Evolutionary conservation across 2,113 vertebrate species (phyloP).

Genomic region (Planiliza haematocheilus): DNA sequence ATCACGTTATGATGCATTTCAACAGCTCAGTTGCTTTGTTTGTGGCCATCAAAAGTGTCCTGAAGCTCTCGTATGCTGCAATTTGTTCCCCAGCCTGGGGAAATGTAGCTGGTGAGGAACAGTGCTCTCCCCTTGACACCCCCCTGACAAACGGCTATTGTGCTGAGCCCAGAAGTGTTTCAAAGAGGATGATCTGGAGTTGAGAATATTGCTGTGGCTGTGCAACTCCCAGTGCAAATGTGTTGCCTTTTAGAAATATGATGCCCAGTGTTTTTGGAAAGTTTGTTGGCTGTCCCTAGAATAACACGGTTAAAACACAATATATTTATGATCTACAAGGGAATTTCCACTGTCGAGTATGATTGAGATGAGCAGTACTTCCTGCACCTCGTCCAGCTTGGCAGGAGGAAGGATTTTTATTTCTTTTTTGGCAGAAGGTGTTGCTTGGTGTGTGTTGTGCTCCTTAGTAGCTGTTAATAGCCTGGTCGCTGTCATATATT

Average conservation of each 20-base stretch:
- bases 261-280: not conserved
- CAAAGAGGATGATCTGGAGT: constrained; percentile 13
- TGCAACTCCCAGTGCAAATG: not conserved
- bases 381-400: not conserved
- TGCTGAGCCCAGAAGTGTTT: constrained; percentile 11
- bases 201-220: not conserved
- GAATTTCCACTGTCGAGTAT: constrained; percentile 3
- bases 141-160: constrained; percentile 19
- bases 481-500: constrained; percentile 64
- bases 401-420: not conserved
- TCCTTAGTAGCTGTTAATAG: constrained; percentile 50
- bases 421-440: constrained; percentile 33
- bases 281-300: not conserved
- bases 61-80: constrained; percentile 11
- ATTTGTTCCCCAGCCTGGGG: constrained; percentile 1
- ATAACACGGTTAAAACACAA: not conserved
- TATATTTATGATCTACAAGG: not conserved
- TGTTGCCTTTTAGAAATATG: not conserved
- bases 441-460: constrained; percentile 37
- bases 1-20: constrained; percentile 7
- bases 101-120: constrained; percentile 13
- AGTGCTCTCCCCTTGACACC: not conserved
- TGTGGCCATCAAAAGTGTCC: not conserved
- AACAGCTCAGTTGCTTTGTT: not conserved
- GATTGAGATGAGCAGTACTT: not conserved